Conservation (phyloP, 2,888 invertebrate genomes). For the Cotesia congregata region DNA sequence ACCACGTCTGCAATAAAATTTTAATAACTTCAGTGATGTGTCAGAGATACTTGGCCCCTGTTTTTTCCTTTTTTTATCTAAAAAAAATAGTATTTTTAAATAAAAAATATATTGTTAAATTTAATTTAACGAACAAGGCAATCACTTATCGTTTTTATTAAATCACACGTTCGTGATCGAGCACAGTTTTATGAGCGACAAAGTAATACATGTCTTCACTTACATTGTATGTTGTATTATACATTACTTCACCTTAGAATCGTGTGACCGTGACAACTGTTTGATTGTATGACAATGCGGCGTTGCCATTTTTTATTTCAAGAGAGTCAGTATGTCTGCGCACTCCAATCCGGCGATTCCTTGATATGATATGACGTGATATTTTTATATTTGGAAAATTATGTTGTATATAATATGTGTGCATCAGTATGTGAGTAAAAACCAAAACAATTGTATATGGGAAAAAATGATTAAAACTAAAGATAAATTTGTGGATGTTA, state of each 20-base stretch:
- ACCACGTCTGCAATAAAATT: conserved; percentile 30
- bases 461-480: no score
- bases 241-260: conserved; percentile 44
- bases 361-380: no score
- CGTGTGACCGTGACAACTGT: conserved; percentile 57
- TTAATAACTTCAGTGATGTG: conserved; percentile 8
- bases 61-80: not conserved
- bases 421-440: no score
- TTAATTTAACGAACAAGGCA: no score
- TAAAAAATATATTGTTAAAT: not conserved
- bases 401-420: no score
- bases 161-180: not conserved
- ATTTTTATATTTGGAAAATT: no score
- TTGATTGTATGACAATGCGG: conserved; percentile 36
- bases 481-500: no score
- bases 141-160: no score
- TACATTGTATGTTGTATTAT: conserved; percentile 31
- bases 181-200: conserved; percentile 5
- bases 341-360: conserved; percentile 12
- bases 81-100: not conserved
- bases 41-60: not conserved
- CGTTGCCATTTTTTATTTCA: conserved; percentile 49
- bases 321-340: conserved; percentile 24
- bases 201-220: conserved; percentile 40
- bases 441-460: no score